These are phyloP conservation scores for Uloborus diversus DNA, from an alignment of 1,140 invertebrate species.

Conservation along the genomic window DNA sequence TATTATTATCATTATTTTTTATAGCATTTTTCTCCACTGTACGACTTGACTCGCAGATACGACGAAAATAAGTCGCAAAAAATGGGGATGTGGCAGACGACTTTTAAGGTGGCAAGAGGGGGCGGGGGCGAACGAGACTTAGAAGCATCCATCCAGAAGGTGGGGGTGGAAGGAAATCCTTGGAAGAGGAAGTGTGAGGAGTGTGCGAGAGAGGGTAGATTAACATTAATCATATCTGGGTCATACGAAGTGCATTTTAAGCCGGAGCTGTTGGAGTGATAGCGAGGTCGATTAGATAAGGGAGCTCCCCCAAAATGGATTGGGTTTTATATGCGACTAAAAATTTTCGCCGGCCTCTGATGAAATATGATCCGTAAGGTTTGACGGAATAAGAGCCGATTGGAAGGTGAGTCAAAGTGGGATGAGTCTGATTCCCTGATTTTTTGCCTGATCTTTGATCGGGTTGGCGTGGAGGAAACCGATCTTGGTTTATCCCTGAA, in stretches of 20 bases:
- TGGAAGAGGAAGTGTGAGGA: not conserved
- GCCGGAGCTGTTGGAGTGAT: constrained; percentile 46
- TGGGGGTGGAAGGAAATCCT: not conserved
- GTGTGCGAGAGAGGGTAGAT: constrained; percentile 32
- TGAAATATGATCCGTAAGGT: constrained; percentile 27
- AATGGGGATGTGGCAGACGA: not conserved
- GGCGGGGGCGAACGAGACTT: not conserved
- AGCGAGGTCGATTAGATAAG: constrained; percentile 50
- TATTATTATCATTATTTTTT: not conserved
- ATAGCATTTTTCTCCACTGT: constrained; percentile 18
- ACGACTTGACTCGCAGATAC: constrained; percentile 41
- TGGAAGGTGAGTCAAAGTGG: constrained; percentile 3
- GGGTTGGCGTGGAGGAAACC: too few species aligned
- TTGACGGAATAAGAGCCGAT: constrained; percentile 7
- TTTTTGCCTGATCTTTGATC: too few species aligned
- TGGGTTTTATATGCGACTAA: constrained; percentile 53
- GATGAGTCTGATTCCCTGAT: constrained; percentile 13
- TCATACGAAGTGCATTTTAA: constrained; percentile 53
- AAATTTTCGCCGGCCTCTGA: constrained; percentile 38
- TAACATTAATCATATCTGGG: constrained; percentile 58
- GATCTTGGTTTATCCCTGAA: too few species aligned
- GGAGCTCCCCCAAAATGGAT: constrained; percentile 49
- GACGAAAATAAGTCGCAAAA: constrained; percentile 34
- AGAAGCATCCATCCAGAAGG: constrained; percentile 3
- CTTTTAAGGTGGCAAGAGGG: not conserved